Base-by-base conservation (phyloP, 1,140 invertebrate species). In the Drosophila lacertosa region DNA sequence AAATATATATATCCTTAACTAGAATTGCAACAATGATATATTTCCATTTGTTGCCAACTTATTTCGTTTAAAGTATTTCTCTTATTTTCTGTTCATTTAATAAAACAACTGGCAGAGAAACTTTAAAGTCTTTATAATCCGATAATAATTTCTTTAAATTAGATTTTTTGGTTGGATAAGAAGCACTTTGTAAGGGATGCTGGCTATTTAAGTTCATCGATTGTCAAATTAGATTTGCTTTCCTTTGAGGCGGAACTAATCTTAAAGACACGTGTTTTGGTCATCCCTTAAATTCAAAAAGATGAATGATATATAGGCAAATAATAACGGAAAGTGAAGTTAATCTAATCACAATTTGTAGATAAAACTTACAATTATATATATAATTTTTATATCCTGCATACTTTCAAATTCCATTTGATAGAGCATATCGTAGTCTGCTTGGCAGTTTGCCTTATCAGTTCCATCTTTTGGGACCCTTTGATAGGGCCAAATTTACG, bases 401-500 rank as follows among this genome's bases (percentile, higher is more conserved):
- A 26, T 26, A 2, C 6, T 15, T 29, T 4, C 3, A 2, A 2
- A 18, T 15, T 10, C 3, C 35, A 13, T 18, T 55, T 26, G 15
- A 3, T 11, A 57, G 54, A 18, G 24, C 24, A 57, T 13, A n/a
- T 18, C n/a, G 0, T 18, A 44, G 39, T 57, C 54, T 15, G 3
- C 39, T 29, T 2, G 13, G 2, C 15, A 15, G n/a, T n/a, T 26
- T 42, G 2, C 4, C 6, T 10, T 9, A 26, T 16, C 13, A 2
- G 35, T 13, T 51, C n/a, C 9, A 2, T 26, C 35, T 24, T 13
- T 9, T 24, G 13, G 4, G 22, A 2, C 3, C 20, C 51, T 9
- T 29, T 29, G 26, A 39, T 40, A 59, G 26, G 40, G 51, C 33
- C 29, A 69, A 70, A 74, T 86, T 72, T 77, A 69, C 47, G 82